Conservation (phyloP, 2,797 vertebrate genomes). For the Pampus argenteus region DNA sequence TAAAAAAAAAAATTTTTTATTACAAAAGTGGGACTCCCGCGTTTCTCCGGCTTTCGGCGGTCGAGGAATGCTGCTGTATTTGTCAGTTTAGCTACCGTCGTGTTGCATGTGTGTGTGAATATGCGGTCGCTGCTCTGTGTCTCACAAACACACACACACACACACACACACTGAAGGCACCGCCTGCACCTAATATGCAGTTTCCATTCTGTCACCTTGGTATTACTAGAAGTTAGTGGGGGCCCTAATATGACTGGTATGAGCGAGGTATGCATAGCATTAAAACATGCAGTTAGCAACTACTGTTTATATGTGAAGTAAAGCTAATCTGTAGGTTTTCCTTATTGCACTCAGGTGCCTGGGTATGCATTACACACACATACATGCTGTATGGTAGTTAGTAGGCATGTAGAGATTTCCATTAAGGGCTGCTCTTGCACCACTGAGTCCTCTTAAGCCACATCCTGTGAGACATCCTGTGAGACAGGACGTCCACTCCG, state of each 20-base stretch:
- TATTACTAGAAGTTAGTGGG: conserved; percentile 38
- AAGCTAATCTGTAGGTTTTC: conserved; percentile 28
- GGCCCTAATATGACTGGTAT: conserved; percentile 2
- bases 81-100: conserved; percentile 19
- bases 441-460: conserved; percentile 54
- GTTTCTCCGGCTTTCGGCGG: neutral
- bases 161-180: conserved; percentile 22
- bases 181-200: conserved; percentile 29
- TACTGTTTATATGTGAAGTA: conserved; percentile 25
- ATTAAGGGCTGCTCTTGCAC: conserved; percentile 33
- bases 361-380: conserved; percentile 23
- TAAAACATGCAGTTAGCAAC: conserved; percentile 36
- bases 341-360: conserved; percentile 42
- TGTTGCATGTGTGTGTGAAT: conserved; percentile 38
- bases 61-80: conserved; percentile 21
- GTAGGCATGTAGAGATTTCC: conserved; percentile 54
- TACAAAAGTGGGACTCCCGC: no score
- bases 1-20: no score
- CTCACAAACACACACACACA: neutral
- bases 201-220: conserved; percentile 74
- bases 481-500: conserved; percentile 70
- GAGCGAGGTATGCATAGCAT: conserved; percentile 1
- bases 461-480: conserved; percentile 75
- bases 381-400: conserved; percentile 16
- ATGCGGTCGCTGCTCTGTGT: neutral